phyloP scores from a whole-genome alignment of 1,140 invertebrate species.

The Diorhabda sublineata region DNA sequence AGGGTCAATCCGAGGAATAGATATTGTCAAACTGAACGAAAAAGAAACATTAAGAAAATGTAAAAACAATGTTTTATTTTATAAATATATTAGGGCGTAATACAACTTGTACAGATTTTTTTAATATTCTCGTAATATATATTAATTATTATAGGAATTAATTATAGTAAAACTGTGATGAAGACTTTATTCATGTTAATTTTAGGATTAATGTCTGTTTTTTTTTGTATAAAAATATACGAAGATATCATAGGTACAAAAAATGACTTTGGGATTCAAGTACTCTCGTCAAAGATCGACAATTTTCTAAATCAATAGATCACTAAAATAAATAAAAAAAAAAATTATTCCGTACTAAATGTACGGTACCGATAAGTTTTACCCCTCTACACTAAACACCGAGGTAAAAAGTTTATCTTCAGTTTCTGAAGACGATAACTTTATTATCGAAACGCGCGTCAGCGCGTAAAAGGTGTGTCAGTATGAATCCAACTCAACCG shows the following conservation, averaged over 20 bases:
- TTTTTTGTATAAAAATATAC: not conserved
- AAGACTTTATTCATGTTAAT: slow-evolving; percentile 18
- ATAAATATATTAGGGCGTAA: slow-evolving; percentile 22
- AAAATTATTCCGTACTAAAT: not conserved
- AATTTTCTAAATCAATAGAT: not conserved
- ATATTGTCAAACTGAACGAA: not conserved
- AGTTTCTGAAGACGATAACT: too few species aligned
- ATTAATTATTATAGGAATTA: slow-evolving; percentile 23
- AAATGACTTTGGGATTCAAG: not conserved
- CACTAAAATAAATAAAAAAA: not conserved
- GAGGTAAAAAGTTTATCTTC: too few species aligned
- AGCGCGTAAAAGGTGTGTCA: too few species aligned
- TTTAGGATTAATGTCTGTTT: slow-evolving; percentile 17
- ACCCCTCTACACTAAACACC: not conserved
- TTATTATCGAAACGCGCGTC: too few species aligned
- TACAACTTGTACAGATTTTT: slow-evolving; percentile 32
- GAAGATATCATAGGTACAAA: not conserved
- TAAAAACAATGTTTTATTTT: slow-evolving; percentile 24
- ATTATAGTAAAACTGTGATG: slow-evolving; percentile 36
- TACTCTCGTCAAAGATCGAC: not conserved
- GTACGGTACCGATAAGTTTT: not conserved
- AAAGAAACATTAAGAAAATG: slow-evolving; percentile 18
- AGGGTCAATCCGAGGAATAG: too few species aligned
- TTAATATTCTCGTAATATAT: slow-evolving; percentile 33
- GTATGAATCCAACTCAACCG: too few species aligned